A percentile compares a stretch with the other conserved stretches of the same genome.
Evolutionary conservation across 1,140 invertebrate species (phyloP).

Genomic region (Calephelis nemesis): DNA sequence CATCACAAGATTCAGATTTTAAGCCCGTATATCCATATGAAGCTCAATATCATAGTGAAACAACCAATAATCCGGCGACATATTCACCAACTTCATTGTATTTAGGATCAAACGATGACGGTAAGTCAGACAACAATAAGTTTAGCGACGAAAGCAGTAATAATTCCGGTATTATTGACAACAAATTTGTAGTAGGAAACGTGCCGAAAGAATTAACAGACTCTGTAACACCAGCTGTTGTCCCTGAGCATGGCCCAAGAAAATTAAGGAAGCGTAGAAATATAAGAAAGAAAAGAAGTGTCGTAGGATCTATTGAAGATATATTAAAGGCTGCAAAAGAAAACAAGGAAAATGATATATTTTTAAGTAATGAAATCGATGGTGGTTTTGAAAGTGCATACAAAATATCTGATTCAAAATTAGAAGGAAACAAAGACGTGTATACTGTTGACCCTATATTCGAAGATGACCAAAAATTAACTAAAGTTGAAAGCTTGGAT

Average conservation of each 20-base stretch:
- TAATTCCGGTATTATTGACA: slow-evolving; percentile 46
- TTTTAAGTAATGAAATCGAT: slow-evolving; percentile 74
- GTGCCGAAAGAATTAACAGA: slow-evolving; percentile 77
- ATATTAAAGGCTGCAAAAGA: slow-evolving; percentile 59
- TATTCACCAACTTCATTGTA: slow-evolving; percentile 72
- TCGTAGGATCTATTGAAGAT: slow-evolving; percentile 61
- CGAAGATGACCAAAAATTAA: slow-evolving; percentile 40
- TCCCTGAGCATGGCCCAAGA: slow-evolving; percentile 81
- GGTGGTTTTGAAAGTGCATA: slow-evolving; percentile 42
- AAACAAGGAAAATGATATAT: slow-evolving; percentile 59
- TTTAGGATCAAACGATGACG: slow-evolving; percentile 69
- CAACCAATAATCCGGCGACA: slow-evolving; percentile 59
- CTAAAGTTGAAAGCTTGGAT: slow-evolving; percentile 35
- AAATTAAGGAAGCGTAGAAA: slow-evolving; percentile 63
- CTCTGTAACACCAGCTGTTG: slow-evolving; percentile 78
- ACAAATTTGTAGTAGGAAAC: slow-evolving; percentile 80
- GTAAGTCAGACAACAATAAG: slow-evolving; percentile 54
- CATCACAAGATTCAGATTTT: slow-evolving; percentile 61
- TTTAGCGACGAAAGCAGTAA: slow-evolving; percentile 51
- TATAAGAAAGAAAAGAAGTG: slow-evolving; percentile 46
- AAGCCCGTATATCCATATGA: slow-evolving; percentile 70
- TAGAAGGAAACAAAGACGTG: slow-evolving; percentile 39
- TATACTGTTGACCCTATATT: slow-evolving; percentile 53
- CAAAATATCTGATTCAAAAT: slow-evolving; percentile 35
- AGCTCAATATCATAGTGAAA: slow-evolving; percentile 62